Evolutionary conservation across 37 sponge, comb jelly and placozoan genomes (phyloP), one percentile per base, ranked within the genome.

Genomic region (Axinella damicornis): DNA sequence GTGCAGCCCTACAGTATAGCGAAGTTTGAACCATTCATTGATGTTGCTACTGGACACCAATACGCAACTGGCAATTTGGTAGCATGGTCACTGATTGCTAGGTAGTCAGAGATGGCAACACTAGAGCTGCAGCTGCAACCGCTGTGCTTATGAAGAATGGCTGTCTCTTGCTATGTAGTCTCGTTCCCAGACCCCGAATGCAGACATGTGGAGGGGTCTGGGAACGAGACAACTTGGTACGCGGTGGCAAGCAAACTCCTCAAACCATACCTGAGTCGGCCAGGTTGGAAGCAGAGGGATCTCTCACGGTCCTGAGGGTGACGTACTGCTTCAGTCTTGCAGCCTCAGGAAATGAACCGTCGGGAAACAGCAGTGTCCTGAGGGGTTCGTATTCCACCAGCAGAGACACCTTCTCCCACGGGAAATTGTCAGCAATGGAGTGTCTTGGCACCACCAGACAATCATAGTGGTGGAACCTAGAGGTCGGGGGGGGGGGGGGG

Each of bases 321-420:
- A 76, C 19, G 28, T 82, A 89, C 78, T 82, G 36, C 56, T 65
- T 63, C 76, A 84, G 65, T 9, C 46, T 46, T 46, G 46, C 46
- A 46, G 6, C 9, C 4, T 46, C 9, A 12, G 9, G 6, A 46
- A 9, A 46, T 46, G 46, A 40, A 24, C 68, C 82, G 54, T 53
- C 36, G 31, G 27, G n/a, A 41, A 89, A 77, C 33, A 83, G 77
- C 11, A 77, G 60, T 9, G 40, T 40, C 21, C 19, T 67, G 22
- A 78, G 69, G 22, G 66, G 64, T 30, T 93, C 83, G 38, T 89
- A 93, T 59, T 89, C 90, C 35, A 93, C 67, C 37, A 93, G 66
- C 13, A 93, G 75, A 21, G 83, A 56, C 27, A 89, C 81, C 55
- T 79, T 81, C 74, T 93, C 87, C 94, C 94, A 93, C 36, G 86